Base-by-base conservation (phyloP, 2,797 vertebrate species). In the Poeciliopsis paucimaculata region DNA sequence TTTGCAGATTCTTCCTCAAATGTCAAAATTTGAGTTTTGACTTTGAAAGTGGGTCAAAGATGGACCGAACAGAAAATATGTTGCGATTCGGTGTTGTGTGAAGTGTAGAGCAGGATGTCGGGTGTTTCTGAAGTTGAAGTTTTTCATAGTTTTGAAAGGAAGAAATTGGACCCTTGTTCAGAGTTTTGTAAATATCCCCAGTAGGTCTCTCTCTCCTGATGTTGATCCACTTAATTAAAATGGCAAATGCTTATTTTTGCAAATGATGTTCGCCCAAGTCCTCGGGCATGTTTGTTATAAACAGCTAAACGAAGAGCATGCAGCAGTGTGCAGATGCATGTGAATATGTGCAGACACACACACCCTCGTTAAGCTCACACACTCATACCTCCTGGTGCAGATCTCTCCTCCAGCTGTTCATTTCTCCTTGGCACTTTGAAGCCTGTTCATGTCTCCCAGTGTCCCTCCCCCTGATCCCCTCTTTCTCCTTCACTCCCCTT, bases 401-500 rank as follows among this genome's bases (percentile, higher is more conserved):
- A 92, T 90, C 92, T 87, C 90, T 92, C 94, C 84, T 93, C 91
- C 94, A 95, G 94, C 93, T 95, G 94, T 94, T 94, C 89, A 82
- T 89, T 90, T 93, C 87, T 90, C 87, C 84, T 87, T 89, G 85
- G 85, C 86, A 90, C 94, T 94, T 95, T 94, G 94, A 94, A 94
- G 93, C 92, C 85, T 90, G 87, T 87, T 91, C 78, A 72, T 87
- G 85, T 91, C 91, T 92, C 83, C 79, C 75, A 18, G 64, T 82
- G 89, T 90, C 90, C 92, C 93, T 91, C 92, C 93, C 85, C 88
- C 86, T 86, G 81, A 92, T 88, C 88, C 80, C 80, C 76, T 57
- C 75, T 90, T 89, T 83, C 90, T 83, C 87, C 89, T 88, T 86
- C 78, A 9, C 87, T 90, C 85, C 68, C 87, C 88, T 91, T 91